Percentiles rank a stretch among this genome's conserved stretches.
These are phyloP conservation scores for Leptarthrus brevirostris DNA, from an alignment of 2,888 invertebrate species.

Conservation along the genomic window DNA sequence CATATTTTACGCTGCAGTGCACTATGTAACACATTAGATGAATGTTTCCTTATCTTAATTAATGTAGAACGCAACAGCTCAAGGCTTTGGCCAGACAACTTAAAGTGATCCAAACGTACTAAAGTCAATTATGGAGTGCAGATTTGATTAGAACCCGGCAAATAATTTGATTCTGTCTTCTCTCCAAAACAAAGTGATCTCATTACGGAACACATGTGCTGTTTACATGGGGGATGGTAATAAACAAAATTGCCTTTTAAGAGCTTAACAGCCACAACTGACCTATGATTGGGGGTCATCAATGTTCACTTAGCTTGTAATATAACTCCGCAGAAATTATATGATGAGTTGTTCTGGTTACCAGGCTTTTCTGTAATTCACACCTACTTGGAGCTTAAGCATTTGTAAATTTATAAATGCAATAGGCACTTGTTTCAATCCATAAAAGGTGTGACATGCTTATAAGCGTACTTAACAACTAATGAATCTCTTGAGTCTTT, in stretches of 20 bases:
- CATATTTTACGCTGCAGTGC: too few species aligned
- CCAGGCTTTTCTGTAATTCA: background rate
- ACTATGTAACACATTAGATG: too few species aligned
- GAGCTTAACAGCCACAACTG: background rate
- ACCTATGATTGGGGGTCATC: background rate
- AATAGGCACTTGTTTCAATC: background rate
- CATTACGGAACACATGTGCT: background rate
- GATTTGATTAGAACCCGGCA: too few species aligned
- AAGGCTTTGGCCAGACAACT: too few species aligned
- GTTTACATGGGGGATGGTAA: background rate
- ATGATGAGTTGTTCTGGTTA: background rate
- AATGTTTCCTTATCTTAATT: too few species aligned
- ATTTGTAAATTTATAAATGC: background rate
- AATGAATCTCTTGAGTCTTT: background rate
- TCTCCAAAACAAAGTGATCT: slow-evolving; percentile 1
- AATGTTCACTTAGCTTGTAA: too few species aligned
- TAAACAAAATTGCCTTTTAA: background rate
- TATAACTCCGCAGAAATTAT: background rate
- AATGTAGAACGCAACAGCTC: too few species aligned
- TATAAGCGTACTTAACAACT: background rate
- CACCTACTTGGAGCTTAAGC: slow-evolving; percentile 4
- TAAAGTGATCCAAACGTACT: too few species aligned
- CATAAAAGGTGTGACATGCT: background rate
- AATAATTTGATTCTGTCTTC: too few species aligned
- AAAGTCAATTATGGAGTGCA: too few species aligned